Conservation (phyloP, 2,888 invertebrate genomes). For the Torymus texanus region DNA sequence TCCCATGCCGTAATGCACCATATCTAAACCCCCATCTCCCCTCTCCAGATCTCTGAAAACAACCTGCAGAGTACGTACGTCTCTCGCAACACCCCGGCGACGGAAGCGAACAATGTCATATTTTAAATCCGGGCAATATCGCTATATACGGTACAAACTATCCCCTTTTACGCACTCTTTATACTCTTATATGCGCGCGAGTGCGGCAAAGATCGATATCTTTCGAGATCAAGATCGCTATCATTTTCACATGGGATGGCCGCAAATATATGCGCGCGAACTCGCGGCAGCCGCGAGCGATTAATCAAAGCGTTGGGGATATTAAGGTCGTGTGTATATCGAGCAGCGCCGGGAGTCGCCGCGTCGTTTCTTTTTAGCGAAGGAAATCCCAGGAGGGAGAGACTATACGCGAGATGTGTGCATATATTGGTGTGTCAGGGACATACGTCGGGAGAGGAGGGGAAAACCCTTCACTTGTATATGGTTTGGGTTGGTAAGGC, state of each 20-base stretch:
- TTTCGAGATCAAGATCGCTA: neutral
- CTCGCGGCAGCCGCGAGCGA: conserved; percentile 4
- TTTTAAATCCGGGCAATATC: neutral
- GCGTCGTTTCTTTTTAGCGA: neutral
- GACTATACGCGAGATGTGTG: neutral
- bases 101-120: conserved; percentile 45
- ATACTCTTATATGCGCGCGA: too few relatives aligned
- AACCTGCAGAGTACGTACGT: too few relatives aligned
- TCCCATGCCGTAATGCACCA: conserved; percentile 4
- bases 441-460: too few relatives aligned
- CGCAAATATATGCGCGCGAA: neutral
- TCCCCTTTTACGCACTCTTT: too few relatives aligned
- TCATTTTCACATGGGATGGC: conserved; percentile 41
- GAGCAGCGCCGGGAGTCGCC: neutral
- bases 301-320: conserved; percentile 37
- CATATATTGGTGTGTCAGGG: too few relatives aligned
- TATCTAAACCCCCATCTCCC: neutral
- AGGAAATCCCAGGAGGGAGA: neutral
- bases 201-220: neutral
- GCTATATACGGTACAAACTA: too few relatives aligned
- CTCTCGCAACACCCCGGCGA: too few relatives aligned
- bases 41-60: too few relatives aligned
- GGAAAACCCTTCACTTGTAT: too few relatives aligned
- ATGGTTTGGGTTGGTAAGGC: too few relatives aligned
- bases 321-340: conserved; percentile 31